Conservation (phyloP, 2,888 invertebrate genomes). For the Ypsolopha scabrella region DNA sequence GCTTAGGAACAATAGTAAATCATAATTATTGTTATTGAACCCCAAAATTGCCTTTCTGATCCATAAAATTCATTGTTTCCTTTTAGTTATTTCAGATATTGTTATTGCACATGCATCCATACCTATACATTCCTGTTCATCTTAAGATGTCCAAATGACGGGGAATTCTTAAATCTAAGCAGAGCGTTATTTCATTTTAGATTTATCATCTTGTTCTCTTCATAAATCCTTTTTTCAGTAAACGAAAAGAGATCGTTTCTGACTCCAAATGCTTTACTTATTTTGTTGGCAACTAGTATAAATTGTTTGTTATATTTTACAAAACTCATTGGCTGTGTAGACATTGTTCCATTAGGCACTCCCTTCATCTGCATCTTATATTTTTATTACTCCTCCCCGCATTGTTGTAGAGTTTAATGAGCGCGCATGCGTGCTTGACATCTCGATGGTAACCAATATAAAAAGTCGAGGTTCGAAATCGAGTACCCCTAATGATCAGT, state of each 20-base stretch:
- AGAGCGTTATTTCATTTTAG: neutral
- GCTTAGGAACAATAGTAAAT: neutral
- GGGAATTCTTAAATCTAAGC: no score
- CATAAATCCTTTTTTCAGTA: neutral
- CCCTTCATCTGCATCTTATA: conserved; percentile 59
- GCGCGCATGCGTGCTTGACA: conserved; percentile 16
- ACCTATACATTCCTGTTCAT: no score
- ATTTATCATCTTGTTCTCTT: neutral
- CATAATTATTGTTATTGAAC: no score
- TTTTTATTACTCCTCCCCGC: conserved; percentile 62
- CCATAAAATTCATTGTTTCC: neutral
- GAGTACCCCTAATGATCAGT: neutral
- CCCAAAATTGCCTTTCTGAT: neutral
- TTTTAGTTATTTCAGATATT: neutral
- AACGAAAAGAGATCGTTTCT: neutral
- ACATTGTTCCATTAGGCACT: conserved; percentile 47
- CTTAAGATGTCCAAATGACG: no score
- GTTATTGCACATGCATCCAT: neutral
- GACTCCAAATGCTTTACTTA: no score
- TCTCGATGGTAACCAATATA: conserved; percentile 2
- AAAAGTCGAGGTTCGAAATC: neutral
- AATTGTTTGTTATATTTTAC: neutral
- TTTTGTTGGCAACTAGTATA: neutral
- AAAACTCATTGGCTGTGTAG: neutral
- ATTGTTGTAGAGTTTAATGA: conserved; percentile 58